These are phyloP conservation scores for Gallirallus australis DNA, from an alignment of 2,797 vertebrate species.

Conservation along the genomic window DNA sequence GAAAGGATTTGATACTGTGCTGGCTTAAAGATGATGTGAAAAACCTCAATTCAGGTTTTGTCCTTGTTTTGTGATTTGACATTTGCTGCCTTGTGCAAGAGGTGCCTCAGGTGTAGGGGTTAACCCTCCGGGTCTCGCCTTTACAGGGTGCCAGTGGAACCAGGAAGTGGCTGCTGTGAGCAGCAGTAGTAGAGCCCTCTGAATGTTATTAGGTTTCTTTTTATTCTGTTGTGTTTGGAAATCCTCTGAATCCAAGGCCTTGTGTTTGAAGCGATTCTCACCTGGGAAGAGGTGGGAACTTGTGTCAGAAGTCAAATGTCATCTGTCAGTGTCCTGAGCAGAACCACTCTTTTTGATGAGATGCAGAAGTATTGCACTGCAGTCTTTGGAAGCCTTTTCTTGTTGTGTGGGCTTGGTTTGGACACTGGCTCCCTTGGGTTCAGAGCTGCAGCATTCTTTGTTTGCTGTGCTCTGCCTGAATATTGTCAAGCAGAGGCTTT, in stretches of 20 bases:
- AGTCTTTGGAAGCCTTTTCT: background rate
- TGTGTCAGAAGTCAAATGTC: background rate
- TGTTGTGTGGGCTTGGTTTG: background rate
- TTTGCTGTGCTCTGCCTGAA: background rate
- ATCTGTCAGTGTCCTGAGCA: background rate
- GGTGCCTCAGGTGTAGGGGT: background rate
- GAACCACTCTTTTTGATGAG: background rate
- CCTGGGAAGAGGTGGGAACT: background rate
- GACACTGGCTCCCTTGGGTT: background rate
- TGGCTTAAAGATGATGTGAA: background rate
- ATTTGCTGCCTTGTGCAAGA: background rate
- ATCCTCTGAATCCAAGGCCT: background rate
- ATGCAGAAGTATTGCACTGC: background rate
- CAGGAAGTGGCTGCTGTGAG: background rate
- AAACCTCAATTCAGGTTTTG: background rate
- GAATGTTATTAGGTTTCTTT: fast-evolving
- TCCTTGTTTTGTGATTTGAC: background rate
- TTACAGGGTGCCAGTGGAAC: background rate
- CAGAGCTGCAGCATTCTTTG: background rate
- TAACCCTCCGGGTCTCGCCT: background rate
- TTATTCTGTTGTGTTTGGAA: background rate
- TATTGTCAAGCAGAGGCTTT: background rate
- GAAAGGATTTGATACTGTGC: background rate
- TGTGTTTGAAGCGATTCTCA: background rate
- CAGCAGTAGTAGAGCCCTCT: fast-evolving